Evolutionary conservation across 2,797 vertebrate species (phyloP).

Genomic region (Ctenosaura bakeri): DNA sequence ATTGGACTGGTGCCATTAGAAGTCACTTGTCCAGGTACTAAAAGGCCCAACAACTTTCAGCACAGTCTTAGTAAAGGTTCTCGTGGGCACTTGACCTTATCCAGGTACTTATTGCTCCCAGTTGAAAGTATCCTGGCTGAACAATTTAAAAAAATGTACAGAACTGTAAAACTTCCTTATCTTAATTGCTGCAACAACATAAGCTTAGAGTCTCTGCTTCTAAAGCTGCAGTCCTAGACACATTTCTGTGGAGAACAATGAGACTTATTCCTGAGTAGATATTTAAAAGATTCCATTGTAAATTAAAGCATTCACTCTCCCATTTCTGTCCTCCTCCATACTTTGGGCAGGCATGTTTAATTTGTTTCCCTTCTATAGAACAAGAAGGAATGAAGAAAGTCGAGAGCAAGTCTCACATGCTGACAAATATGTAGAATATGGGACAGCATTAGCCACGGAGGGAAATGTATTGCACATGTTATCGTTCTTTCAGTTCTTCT

Average conservation of each 20-base stretch:
- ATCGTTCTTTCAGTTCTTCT: not conserved
- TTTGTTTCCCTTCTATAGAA: not conserved
- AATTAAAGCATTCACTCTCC: not conserved
- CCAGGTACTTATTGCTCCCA: not conserved
- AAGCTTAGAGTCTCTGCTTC: not conserved
- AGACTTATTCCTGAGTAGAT: no score
- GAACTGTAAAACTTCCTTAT: not conserved
- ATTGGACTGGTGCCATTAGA: not conserved
- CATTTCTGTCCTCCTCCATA: not conserved
- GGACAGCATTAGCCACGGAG: not conserved
- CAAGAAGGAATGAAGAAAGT: not conserved
- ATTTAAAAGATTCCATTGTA: not conserved
- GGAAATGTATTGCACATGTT: not conserved
- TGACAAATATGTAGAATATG: not conserved
- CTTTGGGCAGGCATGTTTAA: not conserved
- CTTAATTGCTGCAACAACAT: not conserved
- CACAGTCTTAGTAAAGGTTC: not conserved
- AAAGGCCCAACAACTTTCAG: not conserved
- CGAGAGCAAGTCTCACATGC: not conserved
- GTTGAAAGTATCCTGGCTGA: not conserved
- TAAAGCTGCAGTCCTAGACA: not conserved
- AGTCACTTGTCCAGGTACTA: not conserved
- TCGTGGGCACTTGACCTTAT: not conserved
- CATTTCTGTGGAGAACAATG: not conserved
- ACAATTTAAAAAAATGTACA: not conserved